Conservation (phyloP, 1,140 invertebrate species). For the Nomia melanderi region DNA sequence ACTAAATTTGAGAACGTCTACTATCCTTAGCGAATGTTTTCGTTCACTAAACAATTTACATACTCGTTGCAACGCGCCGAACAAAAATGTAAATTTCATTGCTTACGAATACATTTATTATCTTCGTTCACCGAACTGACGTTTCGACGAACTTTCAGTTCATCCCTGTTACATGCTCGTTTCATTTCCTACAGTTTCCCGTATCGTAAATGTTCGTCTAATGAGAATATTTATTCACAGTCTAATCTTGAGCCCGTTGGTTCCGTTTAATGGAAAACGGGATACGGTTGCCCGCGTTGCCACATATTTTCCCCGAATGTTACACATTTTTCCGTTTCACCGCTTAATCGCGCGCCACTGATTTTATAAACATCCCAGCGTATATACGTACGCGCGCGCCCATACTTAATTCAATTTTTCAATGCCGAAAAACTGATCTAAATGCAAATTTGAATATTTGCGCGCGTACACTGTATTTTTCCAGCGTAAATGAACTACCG, state of each 20-base stretch:
- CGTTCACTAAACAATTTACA: too few species aligned
- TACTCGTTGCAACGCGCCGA: too few species aligned
- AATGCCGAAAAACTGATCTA: constrained; percentile 19
- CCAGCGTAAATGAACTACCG: not conserved
- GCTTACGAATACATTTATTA: too few species aligned
- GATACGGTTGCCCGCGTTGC: too few species aligned
- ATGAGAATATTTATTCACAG: too few species aligned
- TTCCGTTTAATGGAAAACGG: too few species aligned
- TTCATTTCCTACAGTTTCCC: not conserved
- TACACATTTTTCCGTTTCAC: not conserved
- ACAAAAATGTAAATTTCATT: too few species aligned
- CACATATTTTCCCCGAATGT: not conserved
- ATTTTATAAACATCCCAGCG: constrained; percentile 1
- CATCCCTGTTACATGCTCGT: not conserved
- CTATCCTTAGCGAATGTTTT: too few species aligned
- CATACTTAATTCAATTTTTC: constrained; percentile 25
- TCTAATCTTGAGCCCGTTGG: too few species aligned
- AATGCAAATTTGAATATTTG: constrained; percentile 30
- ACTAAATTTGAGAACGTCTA: too few species aligned
- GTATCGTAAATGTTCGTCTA: not conserved
- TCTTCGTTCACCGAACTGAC: too few species aligned
- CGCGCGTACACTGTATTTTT: not conserved
- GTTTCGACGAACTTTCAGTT: not conserved
- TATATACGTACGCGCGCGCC: not conserved
- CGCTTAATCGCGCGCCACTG: not conserved